A percentile compares a stretch with the other conserved stretches of the same genome.
Evolutionary conservation across 2,113 vertebrate genomes (phyloP).

Genomic region (Neogobius melanostomus): DNA sequence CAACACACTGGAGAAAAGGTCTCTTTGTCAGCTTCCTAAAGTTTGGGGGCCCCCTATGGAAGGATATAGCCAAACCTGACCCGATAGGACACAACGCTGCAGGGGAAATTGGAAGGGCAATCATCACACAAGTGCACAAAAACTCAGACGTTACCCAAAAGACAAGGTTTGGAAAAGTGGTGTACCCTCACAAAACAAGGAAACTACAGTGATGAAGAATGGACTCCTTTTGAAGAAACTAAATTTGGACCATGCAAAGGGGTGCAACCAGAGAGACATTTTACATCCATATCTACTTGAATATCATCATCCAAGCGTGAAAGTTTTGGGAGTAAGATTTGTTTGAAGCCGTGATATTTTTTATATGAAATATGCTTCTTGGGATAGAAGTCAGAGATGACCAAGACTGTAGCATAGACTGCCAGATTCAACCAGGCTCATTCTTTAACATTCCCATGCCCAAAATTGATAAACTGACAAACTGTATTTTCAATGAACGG

Average conservation of each 20-base stretch:
- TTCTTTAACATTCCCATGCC: too few relatives aligned
- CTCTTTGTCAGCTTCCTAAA: slow-evolving; percentile 68
- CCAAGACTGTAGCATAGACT: too few relatives aligned
- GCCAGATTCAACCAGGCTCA: too few relatives aligned
- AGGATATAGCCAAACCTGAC: slow-evolving; percentile 57
- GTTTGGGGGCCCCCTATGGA: slow-evolving; percentile 49
- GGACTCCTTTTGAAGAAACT: background rate
- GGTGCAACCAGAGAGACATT: background rate
- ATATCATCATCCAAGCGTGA: background rate
- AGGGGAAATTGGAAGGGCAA: slow-evolving; percentile 31
- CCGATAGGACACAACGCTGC: slow-evolving; percentile 28
- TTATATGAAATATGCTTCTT: too few relatives aligned
- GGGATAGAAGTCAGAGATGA: too few relatives aligned
- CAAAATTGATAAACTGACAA: too few relatives aligned
- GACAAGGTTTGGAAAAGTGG: slow-evolving; percentile 10
- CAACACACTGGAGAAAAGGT: slow-evolving; percentile 72
- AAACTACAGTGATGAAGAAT: background rate
- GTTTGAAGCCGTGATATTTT: too few relatives aligned
- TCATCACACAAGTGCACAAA: slow-evolving; percentile 42
- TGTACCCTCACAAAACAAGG: background rate
- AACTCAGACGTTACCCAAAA: background rate
- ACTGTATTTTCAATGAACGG: too few relatives aligned
- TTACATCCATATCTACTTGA: background rate
- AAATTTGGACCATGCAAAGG: background rate
- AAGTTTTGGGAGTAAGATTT: too few relatives aligned